Base-by-base conservation (phyloP, 2,888 invertebrate species). In the Caenorhabditis wallacei region DNA sequence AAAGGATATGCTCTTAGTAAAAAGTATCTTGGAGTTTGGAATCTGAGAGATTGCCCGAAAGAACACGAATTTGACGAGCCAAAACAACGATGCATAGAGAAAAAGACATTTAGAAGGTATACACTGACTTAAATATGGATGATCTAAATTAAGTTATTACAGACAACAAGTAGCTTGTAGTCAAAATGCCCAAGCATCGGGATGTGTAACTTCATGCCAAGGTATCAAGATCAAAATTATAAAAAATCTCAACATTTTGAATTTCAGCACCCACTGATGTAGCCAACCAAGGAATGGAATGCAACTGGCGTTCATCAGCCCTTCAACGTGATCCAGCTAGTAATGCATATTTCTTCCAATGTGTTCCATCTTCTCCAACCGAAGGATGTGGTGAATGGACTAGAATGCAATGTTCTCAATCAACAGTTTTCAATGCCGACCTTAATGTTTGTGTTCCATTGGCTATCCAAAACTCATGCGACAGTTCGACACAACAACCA, bases 361-460 rank as follows among this genome's bases (percentile, higher is more conserved):
- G 92, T 71, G 86, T 89, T 4, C 88, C 88, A 26, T 81, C 79
- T 35, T 87, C 87, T 18, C 70, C 88, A 43, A 88, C 92, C 20
- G 86, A 85, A 26, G 78, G 89, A 7, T 92, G 92, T 70, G 92
- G 92, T 54, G 88, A 89, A 82, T 92, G 92, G 92, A 81, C 82
- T 37, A 84, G 89, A 16, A 78, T 89, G 80, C 87, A 88, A n/a
- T 92, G 92, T 78, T 81, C 88, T 4, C 86, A 89, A 22, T 81
- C 83, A 0, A 86, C 88, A 11, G 80, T 84, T 13, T 88, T 72
- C 54, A 84, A 84, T 26, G 18, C 79, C 16, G 76, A 78, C 11
- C 71, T 82, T 0, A 68, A 71, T 20, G 80, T 87, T 63, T 88
- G 88, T 69, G 85, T 85, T 1, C 86, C 87, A 10, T 22, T 72